phyloP scores from a whole-genome alignment of 2,888 invertebrate species.

The Platycheirus albimanus region DNA sequence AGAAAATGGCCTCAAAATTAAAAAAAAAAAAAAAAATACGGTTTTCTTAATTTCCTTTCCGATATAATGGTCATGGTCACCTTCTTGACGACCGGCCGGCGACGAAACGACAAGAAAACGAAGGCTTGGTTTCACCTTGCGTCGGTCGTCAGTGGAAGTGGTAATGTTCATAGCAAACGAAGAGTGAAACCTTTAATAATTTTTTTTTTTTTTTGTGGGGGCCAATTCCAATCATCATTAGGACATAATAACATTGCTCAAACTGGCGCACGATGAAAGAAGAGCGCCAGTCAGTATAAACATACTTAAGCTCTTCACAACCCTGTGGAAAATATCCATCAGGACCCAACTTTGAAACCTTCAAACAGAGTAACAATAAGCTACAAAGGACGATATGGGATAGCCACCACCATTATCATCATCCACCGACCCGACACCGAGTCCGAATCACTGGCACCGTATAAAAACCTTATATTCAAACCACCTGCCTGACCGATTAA shows the following conservation, averaged over 20 bases:
- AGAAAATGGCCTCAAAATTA: neutral
- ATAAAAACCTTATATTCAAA: no score
- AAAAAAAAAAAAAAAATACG: slow-evolving; percentile 30
- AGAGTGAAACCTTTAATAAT: slow-evolving; percentile 54
- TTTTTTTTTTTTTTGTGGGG: slow-evolving; percentile 39
- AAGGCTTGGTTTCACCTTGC: slow-evolving; percentile 48
- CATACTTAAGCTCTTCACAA: slow-evolving; percentile 26
- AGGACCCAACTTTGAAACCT: slow-evolving; percentile 44
- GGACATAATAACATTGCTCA: slow-evolving; percentile 54
- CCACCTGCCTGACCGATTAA: slow-evolving; percentile 70
- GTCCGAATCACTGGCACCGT: neutral
- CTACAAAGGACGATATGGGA: slow-evolving; percentile 55
- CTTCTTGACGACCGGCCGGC: slow-evolving; percentile 37
- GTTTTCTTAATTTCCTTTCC: slow-evolving; percentile 38
- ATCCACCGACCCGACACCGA: neutral
- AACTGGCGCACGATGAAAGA: slow-evolving; percentile 25
- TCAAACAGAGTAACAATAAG: slow-evolving; percentile 33
- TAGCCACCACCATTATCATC: slow-evolving; percentile 7
- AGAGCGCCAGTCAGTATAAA: slow-evolving; percentile 56
- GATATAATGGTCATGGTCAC: slow-evolving; percentile 28
- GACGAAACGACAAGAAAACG: no score
- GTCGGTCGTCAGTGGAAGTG: neutral
- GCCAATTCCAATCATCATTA: slow-evolving; percentile 68
- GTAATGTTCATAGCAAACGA: slow-evolving; percentile 30
- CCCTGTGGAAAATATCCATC: slow-evolving; percentile 4